phyloP scores from a whole-genome alignment of 2,797 vertebrate species.

The Muscicapa comitata region DNA sequence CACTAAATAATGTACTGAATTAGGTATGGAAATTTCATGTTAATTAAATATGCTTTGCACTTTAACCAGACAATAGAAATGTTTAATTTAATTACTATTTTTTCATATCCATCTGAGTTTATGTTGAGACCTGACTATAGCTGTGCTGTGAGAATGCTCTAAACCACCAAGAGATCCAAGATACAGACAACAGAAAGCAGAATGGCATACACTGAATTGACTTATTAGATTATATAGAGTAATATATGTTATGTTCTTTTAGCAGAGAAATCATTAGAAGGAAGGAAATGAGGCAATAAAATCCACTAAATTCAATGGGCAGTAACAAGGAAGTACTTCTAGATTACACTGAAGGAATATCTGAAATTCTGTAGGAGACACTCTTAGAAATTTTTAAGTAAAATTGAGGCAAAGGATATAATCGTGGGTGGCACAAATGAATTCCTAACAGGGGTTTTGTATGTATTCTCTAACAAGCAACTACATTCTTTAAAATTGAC shows the following conservation, averaged over 20 bases:
- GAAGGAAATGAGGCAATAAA: not conserved
- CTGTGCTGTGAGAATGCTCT: not conserved
- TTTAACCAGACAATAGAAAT: not conserved
- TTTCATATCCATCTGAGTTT: not conserved
- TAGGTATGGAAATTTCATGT: not conserved
- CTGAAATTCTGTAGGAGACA: not conserved
- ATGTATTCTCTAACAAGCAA: not conserved
- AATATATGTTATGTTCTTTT: not conserved
- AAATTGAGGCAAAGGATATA: not conserved
- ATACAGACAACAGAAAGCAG: not conserved
- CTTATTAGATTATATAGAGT: not conserved
- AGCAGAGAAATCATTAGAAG: not conserved
- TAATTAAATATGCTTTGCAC: not conserved
- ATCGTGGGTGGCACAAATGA: not conserved
- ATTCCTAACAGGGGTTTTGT: not conserved
- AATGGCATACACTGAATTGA: not conserved
- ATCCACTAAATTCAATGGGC: not conserved
- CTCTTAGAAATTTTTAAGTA: not conserved
- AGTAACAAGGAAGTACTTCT: not conserved
- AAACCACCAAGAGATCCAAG: not conserved
- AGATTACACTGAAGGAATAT: not conserved
- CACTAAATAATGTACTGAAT: not conserved
- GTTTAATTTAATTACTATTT: not conserved
- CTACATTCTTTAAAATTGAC: not conserved
- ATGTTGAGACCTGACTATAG: not conserved